Percentiles rank a stretch among this genome's conserved stretches.
These are phyloP conservation scores for Amblyraja radiata DNA, from an alignment of 2,797 vertebrate species.

Conservation along the genomic window DNA sequence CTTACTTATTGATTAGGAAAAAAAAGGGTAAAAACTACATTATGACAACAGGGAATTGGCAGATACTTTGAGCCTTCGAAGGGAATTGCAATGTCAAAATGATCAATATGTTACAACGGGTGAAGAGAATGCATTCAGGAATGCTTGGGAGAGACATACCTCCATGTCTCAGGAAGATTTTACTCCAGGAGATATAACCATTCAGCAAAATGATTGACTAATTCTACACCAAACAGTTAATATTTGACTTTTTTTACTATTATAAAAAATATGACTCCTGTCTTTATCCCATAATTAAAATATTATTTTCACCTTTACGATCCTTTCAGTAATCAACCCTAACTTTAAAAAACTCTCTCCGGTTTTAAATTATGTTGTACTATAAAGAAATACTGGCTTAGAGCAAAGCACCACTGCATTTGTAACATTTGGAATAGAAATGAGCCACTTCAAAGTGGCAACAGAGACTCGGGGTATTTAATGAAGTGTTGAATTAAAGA, in stretches of 20 bases:
- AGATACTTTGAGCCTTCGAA: too few relatives aligned
- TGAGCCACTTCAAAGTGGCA: background rate
- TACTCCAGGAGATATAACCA: background rate
- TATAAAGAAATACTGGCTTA: background rate
- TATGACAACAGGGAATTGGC: too few relatives aligned
- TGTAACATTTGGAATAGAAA: background rate
- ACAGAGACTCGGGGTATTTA: background rate
- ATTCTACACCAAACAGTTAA: background rate
- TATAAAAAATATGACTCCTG: slow-evolving; percentile 1
- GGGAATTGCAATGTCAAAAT: too few relatives aligned
- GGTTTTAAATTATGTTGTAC: background rate
- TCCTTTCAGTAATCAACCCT: background rate
- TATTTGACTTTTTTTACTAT: background rate
- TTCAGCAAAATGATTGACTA: background rate
- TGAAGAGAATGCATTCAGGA: background rate
- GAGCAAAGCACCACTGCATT: background rate
- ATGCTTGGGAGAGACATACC: background rate
- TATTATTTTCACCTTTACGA: background rate
- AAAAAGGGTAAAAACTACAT: too few relatives aligned
- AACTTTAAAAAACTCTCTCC: background rate
- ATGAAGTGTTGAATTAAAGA: background rate
- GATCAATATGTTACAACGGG: too few relatives aligned
- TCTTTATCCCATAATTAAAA: background rate
- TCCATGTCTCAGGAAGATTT: background rate
- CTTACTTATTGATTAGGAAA: too few relatives aligned